Evolutionary conservation across 2,797 vertebrate genomes (phyloP), one percentile per base, ranked within the genome.

Genomic region (Taeniopygia guttata): DNA sequence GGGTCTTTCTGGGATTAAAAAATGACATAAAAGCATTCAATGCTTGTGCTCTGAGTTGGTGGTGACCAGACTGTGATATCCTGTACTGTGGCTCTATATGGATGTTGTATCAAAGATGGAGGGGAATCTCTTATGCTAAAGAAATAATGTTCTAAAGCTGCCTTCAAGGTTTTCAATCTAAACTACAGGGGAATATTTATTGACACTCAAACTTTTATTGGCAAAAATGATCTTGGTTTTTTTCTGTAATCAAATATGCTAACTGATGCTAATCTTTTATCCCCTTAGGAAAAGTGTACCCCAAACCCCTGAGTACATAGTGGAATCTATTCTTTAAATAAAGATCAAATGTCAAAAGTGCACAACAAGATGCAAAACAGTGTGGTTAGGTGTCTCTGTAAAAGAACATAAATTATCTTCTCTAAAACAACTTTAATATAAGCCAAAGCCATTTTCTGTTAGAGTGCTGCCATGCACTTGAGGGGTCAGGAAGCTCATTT

Each of bases 401-500:
- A 84, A 63, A 64, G 32, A 72, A 66, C 9, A 83, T 66, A 75
- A 87, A 87, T 69, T n/a, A 67, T 84, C 68, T 82, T 70, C 63
- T 40, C 32, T 51, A 72, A 94, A 92, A 67, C 40, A 84, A 56
- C 58, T 89, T 78, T 72, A 90, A 80, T 88, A 62, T 55, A 90
- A 94, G 56, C 21, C 13, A 77, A 87, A 84, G 42, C 55, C 38
- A 36, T 87, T 92, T 93, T 83, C 85, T 93, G 9, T 59, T 67
- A 74, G 62, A 94, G 81, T 80, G 66, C 73, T 51, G 51, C 88
- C n/a, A 76, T 59, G 70, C n/a, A 49, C 42, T 51, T 30, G 62
- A 70, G 95, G 95, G 97, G 95, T 96, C 96, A 96, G 75, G 73
- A 90, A 94, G 97, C 96, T 96, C 90, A 73, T 95, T 97, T 95